Percentiles rank a stretch among this genome's conserved stretches.
Evolutionary conservation across 2,888 invertebrate species (phyloP).

Genomic region (Harpalus rubripes): DNA sequence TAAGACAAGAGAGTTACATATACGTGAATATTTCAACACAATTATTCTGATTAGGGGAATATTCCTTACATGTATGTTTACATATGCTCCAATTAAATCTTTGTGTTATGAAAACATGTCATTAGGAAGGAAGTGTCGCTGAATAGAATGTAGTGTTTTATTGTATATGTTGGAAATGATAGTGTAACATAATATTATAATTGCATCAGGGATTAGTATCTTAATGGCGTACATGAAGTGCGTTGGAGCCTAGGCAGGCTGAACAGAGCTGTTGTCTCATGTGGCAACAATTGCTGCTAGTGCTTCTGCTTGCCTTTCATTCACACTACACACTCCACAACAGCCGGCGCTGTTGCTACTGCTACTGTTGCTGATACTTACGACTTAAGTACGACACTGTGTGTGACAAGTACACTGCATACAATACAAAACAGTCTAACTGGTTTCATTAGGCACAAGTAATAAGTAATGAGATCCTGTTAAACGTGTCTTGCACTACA

Average conservation of each 20-base stretch:
- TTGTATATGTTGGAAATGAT: slow-evolving; percentile 21
- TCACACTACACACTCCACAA: background rate
- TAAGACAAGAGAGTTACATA: too few relatives aligned
- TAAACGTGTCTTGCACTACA: too few relatives aligned
- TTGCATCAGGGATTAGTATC: slow-evolving; percentile 35
- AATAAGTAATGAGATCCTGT: background rate
- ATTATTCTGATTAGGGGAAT: too few relatives aligned
- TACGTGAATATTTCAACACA: too few relatives aligned
- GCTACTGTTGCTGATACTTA: background rate
- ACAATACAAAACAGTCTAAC: background rate
- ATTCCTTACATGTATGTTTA: too few relatives aligned
- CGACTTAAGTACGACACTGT: background rate
- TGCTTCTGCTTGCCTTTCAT: slow-evolving; percentile 10
- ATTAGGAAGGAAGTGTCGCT: slow-evolving; percentile 5
- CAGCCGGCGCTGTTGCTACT: background rate
- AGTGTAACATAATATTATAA: slow-evolving; percentile 48
- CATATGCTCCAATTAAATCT: too few relatives aligned
- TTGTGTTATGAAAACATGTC: background rate
- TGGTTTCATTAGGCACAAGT: background rate
- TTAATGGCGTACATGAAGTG: slow-evolving; percentile 23
- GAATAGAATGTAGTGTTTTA: slow-evolving; percentile 22
- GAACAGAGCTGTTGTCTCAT: slow-evolving; percentile 43
- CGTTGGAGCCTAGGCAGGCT: slow-evolving; percentile 11
- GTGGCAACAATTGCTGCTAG: slow-evolving; percentile 27
- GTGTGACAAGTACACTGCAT: background rate